A percentile compares a stretch with the other conserved stretches of the same genome.
These are phyloP conservation scores for Periophthalmus modestus DNA, from an alignment of 2,113 vertebrate genomes.

Conservation along the genomic window DNA sequence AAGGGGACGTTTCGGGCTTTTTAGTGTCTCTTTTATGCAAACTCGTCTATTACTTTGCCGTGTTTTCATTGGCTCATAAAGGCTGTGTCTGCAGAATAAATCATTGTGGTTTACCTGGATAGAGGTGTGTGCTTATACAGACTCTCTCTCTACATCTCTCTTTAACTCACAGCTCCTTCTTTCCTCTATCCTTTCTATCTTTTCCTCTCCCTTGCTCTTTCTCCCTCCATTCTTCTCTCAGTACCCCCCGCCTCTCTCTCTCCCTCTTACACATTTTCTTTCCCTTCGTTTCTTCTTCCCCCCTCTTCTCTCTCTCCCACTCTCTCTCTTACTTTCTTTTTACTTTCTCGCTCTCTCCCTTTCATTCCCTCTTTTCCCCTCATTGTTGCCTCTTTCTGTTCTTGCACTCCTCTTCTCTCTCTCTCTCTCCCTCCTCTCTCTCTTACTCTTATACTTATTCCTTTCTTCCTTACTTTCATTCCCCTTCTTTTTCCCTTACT, in stretches of 20 bases:
- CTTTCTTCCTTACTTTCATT: background rate
- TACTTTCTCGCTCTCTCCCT: too few species aligned
- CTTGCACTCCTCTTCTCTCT: background rate
- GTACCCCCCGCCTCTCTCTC: too few species aligned
- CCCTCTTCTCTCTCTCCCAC: too few species aligned
- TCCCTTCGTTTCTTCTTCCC: too few species aligned
- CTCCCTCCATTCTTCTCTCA: too few species aligned
- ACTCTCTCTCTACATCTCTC: background rate
- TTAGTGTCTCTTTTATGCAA: slow-evolving; percentile 65
- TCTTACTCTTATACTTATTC: background rate
- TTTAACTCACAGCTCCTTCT: background rate
- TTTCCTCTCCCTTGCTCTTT: background rate
- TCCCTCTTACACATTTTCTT: too few species aligned
- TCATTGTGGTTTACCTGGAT: slow-evolving; percentile 68
- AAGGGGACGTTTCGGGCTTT: slow-evolving; percentile 36
- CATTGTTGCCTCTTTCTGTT: too few species aligned
- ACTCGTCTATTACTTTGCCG: slow-evolving; percentile 62
- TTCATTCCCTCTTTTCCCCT: too few species aligned
- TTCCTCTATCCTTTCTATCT: background rate
- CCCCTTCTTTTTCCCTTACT: too few species aligned
- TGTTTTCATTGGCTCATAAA: slow-evolving; percentile 74
- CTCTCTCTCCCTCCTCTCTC: background rate
- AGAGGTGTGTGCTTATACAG: slow-evolving; percentile 18
- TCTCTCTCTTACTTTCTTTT: too few species aligned
- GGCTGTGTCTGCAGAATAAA: slow-evolving; percentile 60